Conservation (phyloP, 2,888 invertebrate species). For the Sminthurinus aureus region DNA sequence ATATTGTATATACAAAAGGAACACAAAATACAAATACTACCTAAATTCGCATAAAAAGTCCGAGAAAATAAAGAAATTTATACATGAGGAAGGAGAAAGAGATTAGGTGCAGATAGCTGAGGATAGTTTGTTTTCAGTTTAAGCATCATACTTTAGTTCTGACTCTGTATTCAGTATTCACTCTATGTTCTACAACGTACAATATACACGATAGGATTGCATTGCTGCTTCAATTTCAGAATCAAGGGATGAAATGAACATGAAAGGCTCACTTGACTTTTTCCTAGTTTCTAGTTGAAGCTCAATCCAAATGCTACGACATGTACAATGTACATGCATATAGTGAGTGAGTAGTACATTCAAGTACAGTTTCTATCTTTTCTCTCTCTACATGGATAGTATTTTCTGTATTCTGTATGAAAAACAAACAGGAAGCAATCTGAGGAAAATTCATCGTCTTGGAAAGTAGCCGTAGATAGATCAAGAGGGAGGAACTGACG, state of each 20-base stretch:
- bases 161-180: no score
- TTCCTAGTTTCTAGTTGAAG: neutral
- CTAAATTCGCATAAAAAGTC: neutral
- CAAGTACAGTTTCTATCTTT: neutral
- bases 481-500: constrained; percentile 39
- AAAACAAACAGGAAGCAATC: constrained; percentile 42
- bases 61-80: neutral
- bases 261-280: neutral
- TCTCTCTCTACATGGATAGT: neutral
- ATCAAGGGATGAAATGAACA: neutral
- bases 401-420: constrained; percentile 8
- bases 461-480: constrained; percentile 34
- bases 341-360: neutral
- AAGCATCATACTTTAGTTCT: no score
- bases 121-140: neutral
- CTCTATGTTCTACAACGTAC: no score
- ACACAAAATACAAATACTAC: neutral
- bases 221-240: neutral
- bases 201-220: no score
- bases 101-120: no score
- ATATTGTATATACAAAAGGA: neutral
- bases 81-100: neutral
- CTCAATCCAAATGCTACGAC: neutral
- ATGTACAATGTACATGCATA: no score
- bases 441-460: constrained; percentile 41